Base-by-base conservation (phyloP, 2,113 vertebrate species). In the Rattus rattus region DNA sequence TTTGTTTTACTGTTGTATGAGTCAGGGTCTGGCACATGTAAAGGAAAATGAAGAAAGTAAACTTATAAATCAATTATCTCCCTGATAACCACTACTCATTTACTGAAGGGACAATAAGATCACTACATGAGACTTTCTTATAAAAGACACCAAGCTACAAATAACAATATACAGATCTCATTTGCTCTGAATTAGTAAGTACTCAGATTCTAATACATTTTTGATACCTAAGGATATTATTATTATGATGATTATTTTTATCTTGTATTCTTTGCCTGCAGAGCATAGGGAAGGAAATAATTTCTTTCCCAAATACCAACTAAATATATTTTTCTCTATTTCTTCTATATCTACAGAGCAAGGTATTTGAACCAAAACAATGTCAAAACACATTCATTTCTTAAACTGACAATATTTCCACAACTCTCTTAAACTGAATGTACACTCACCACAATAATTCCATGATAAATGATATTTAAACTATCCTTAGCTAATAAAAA, bases 81-180 rank as follows among this genome's bases (percentile, higher is more conserved):
- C 92, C 72, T 59, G 95, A 96, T 98, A 98, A 97, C 97, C 95
- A 92, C 94, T 95, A 97, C 88, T 96, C 96, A 96, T 97, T 98
- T 97, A 96, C 84, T 92, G 94, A 96, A 75, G 70, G 97, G 97
- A 97, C 97, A 97, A 98, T 96, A 88, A 97, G 81, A 96, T 97
- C 97, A 11, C 96, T 90, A 97, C 96, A 96, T 96, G 96, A 96
- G 94, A 92, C 97, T 96, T 90, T 96, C 94, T 97, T 96, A 97
- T 94, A 95, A 98, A 97, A 97, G 97, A 97, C 88, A 94, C 90
- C 94, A 96, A 94, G 92, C 93, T 97, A n/a, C 97, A 97, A 97
- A 97, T 97, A 98, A 95, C 10, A 43, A 97, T 97, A 96, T 98
- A 98, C 95, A 96, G 97, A 97, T 97, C 97, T 97, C 97, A 97